Percentiles rank a stretch among this genome's conserved stretches.
phyloP scores from a whole-genome alignment of 2,797 vertebrate genomes.

The Lagocephalus sceleratus region DNA sequence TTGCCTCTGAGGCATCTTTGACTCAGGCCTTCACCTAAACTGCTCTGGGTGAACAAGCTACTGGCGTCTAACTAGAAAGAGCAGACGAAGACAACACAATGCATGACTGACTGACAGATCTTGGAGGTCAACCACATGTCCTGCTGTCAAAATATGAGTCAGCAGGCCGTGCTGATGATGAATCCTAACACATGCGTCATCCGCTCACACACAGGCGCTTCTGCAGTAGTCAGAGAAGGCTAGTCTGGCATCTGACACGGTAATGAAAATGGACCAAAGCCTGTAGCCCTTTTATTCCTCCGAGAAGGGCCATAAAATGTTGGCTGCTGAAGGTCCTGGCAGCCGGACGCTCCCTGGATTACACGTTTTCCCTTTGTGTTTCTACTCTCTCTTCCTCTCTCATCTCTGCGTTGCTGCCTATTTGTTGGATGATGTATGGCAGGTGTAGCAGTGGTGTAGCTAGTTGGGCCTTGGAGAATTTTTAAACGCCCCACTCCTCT shows the following conservation, averaged over 20 bases:
- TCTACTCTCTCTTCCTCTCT: slow-evolving; percentile 6
- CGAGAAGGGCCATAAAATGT: slow-evolving; percentile 48
- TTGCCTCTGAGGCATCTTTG: too few species aligned
- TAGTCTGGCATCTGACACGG: slow-evolving; percentile 26
- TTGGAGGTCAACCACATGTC: slow-evolving; percentile 58
- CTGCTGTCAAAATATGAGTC: slow-evolving; percentile 56
- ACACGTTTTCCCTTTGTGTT: slow-evolving; percentile 10
- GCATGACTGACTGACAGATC: slow-evolving; percentile 27
- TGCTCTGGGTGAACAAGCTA: background rate
- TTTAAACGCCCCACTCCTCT: slow-evolving; percentile 16
- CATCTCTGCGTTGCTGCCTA: slow-evolving; percentile 38
- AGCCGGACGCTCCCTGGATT: slow-evolving; percentile 25
- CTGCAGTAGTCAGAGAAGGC: slow-evolving; percentile 29
- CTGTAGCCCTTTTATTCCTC: slow-evolving; percentile 49
- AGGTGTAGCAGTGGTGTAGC: slow-evolving; percentile 42
- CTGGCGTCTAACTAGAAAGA: background rate
- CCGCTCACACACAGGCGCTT: slow-evolving; percentile 23
- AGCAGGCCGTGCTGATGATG: slow-evolving; percentile 36
- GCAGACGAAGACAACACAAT: slow-evolving; percentile 5
- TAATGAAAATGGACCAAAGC: slow-evolving; percentile 48
- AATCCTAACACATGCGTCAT: slow-evolving; percentile 53
- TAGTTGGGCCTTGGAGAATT: slow-evolving; percentile 62
- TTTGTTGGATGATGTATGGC: slow-evolving; percentile 65
- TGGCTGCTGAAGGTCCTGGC: slow-evolving; percentile 36
- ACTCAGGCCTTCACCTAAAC: too few species aligned